Percentiles rank a stretch among this genome's conserved stretches.
Conservation (phyloP, 2,113 vertebrate species). For the Bubalus kerabau region DNA sequence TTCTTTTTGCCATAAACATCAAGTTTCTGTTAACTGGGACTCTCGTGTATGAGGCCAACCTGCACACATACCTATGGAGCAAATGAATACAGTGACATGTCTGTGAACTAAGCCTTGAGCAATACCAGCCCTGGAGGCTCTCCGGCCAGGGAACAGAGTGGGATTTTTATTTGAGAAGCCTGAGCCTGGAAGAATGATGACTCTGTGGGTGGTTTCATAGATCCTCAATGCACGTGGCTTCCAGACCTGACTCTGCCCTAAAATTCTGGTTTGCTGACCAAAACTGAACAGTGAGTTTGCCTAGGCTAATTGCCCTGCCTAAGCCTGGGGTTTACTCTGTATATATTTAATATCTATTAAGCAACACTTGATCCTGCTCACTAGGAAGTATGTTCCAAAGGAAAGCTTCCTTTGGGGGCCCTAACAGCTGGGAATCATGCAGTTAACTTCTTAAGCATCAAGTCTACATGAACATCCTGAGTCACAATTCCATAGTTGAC, state of each 20-base stretch:
- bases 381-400: not conserved
- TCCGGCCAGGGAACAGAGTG: constrained; percentile 13
- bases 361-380: not conserved
- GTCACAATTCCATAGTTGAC: not conserved
- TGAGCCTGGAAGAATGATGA: constrained; percentile 20
- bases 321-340: not conserved
- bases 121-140: constrained; percentile 1
- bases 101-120: constrained; percentile 20
- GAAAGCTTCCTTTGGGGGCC: not conserved
- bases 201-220: constrained; percentile 57
- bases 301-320: not conserved
- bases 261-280: not conserved
- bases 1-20: constrained; percentile 11
- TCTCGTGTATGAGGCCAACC: not conserved
- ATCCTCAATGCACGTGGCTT: constrained; percentile 1
- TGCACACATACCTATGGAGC: not conserved
- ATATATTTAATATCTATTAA: not conserved
- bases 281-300: not conserved
- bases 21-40: not conserved
- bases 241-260: not conserved
- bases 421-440: not conserved
- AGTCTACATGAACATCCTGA: not conserved
- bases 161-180: constrained; percentile 34
- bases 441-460: not conserved
- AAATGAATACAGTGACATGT: not conserved